Conservation (phyloP, 2,797 vertebrate species). For the Cheirogaleus major region DNA sequence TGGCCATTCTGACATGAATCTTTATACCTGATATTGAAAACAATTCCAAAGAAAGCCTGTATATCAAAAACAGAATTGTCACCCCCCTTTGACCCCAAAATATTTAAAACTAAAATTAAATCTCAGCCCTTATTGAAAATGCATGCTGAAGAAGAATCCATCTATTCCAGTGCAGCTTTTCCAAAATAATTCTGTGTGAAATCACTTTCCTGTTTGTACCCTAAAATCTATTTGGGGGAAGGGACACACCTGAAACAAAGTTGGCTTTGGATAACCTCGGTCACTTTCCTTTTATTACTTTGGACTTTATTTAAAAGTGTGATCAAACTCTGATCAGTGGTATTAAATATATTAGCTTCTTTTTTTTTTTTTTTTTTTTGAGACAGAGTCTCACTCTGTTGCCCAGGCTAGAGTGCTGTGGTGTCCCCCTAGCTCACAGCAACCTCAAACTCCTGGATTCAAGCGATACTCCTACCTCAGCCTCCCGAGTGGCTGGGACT, state of each 20-base stretch:
- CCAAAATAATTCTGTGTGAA: not conserved
- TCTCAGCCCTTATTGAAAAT: not conserved
- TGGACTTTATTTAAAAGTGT: constrained; percentile 7
- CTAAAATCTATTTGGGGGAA: not conserved
- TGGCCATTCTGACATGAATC: not conserved
- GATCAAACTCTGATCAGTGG: not conserved
- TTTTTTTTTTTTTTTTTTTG: not conserved
- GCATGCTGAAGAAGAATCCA: not conserved
- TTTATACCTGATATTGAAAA: not conserved
- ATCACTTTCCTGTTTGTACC: not conserved
- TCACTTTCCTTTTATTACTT: not conserved
- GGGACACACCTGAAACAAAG: not conserved
- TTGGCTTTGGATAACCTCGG: not conserved
- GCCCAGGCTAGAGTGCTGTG: too few relatives aligned
- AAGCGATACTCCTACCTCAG: too few relatives aligned
- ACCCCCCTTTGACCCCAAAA: not conserved
- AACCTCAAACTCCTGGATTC: too few relatives aligned
- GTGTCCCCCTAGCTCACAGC: too few relatives aligned
- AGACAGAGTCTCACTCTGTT: too few relatives aligned
- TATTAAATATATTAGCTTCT: not conserved
- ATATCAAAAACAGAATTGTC: not conserved
- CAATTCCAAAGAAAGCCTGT: not conserved
- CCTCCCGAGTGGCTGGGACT: too few relatives aligned
- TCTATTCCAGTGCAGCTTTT: not conserved
- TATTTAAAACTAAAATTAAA: constrained; percentile 32